Evolutionary conservation across 2,113 vertebrate species (phyloP), one percentile per base, ranked within the genome.

Genomic region (Gavia stellata): DNA sequence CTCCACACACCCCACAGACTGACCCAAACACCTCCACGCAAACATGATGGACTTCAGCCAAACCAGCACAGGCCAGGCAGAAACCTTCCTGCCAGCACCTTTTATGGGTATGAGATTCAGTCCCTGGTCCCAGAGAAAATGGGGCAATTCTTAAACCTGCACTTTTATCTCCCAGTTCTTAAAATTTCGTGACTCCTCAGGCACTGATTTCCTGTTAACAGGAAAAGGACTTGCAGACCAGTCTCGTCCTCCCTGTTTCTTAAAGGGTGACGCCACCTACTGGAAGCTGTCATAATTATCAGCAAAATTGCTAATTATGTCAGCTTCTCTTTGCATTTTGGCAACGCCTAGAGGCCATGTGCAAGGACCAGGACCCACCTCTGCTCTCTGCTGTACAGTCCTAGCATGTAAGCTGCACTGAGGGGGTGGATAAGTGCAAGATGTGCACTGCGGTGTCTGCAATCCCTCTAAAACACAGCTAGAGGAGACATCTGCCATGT

Each of bases 251-350:
- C 36, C 42, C 29, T 1, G 5, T 78, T 92, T 82, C 91, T 94
- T 68, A 86, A 61, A 80, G 42, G 59, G 58, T 47, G 63, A 86
- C 6, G 94, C 96, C 96, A 96, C 75, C 97, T 97, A 88, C 94
- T 95, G 96, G 94, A 67, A 96, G 28, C 28, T 73, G 33, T 20
- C 62, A 70, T 62, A 61, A 91, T 62, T 81, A 89, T 62, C 34
- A 77, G 47, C 56, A 84, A 81, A 89, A 75, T 61, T 58, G 62
- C 7, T 73, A 56, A 65, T 50, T 44, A 13, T 38, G 13, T 47
- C 65, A 55, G 29, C 21, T 33, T 34, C 44, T 71, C 44, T 24
- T 47, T 52, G 59, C 47, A 36, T 40, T 73, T 26, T 16, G 7
- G 45, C 31, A 53, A 59, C 1, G 1, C 21, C 42, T 45, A 49